These are phyloP conservation scores for Cephus cinctus DNA, from an alignment of 1,140 invertebrate genomes.

Conservation along the genomic window DNA sequence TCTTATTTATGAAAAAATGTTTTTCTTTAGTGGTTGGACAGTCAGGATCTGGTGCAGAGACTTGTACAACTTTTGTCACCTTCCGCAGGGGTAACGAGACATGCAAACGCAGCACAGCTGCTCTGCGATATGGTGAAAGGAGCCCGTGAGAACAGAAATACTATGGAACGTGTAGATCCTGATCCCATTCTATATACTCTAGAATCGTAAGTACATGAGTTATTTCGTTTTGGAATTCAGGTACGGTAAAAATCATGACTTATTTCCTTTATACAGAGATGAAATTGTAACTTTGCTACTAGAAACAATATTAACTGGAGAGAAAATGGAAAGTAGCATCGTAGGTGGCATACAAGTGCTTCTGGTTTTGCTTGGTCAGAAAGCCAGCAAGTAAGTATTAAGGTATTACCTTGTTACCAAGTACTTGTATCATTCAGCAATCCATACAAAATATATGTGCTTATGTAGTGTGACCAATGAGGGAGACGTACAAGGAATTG, in stretches of 20 bases:
- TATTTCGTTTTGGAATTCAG: too few relatives aligned
- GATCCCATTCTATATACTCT: slow-evolving; percentile 69
- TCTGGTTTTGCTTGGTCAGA: slow-evolving; percentile 67
- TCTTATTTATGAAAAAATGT: slow-evolving; percentile 3
- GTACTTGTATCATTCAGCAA: slow-evolving; percentile 4
- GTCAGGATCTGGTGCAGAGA: slow-evolving; percentile 80
- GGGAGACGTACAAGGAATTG: slow-evolving; percentile 24
- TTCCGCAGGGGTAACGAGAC: slow-evolving; percentile 69
- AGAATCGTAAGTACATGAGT: slow-evolving; percentile 66
- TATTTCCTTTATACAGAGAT: slow-evolving; percentile 55
- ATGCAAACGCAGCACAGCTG: slow-evolving; percentile 79
- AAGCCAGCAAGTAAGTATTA: slow-evolving; percentile 51
- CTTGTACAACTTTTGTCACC: slow-evolving; percentile 79
- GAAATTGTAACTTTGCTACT: slow-evolving; percentile 68
- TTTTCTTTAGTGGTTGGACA: slow-evolving; percentile 79
- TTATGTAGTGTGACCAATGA: slow-evolving; percentile 25
- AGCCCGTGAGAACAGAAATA: slow-evolving; percentile 66
- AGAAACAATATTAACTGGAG: slow-evolving; percentile 68
- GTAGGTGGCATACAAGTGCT: slow-evolving; percentile 78
- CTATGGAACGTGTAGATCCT: slow-evolving; percentile 60
- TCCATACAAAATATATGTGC: too few relatives aligned
- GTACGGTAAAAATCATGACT: slow-evolving; percentile 38
- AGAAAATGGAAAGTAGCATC: slow-evolving; percentile 72
- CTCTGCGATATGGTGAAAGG: slow-evolving; percentile 78
- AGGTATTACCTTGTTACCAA: slow-evolving; percentile 6